Evolutionary conservation across 2,113 vertebrate species (phyloP).

Genomic region (Microcebus lehilahytsara): DNA sequence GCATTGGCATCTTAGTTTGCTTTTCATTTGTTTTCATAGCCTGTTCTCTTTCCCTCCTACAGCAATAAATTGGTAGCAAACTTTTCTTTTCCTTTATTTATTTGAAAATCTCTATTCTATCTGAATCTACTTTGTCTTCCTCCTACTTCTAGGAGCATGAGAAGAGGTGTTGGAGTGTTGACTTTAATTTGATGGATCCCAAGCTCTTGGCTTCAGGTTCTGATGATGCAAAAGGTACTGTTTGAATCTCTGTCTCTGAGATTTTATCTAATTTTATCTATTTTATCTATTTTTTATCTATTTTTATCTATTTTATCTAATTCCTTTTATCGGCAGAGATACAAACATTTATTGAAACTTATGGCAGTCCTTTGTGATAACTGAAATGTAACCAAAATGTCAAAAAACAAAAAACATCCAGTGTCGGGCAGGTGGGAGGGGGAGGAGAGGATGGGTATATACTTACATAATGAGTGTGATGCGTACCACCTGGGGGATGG

Average conservation of each 20-base stretch:
- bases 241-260: neutral
- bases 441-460: no score
- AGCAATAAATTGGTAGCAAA: slow-evolving; percentile 3
- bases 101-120: slow-evolving; percentile 14
- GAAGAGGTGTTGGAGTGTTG: slow-evolving; percentile 99
- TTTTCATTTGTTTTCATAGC: slow-evolving; percentile 8
- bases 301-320: neutral
- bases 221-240: slow-evolving; percentile 98
- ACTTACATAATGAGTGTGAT: no score
- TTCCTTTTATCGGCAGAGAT: neutral
- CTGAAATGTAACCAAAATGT: neutral
- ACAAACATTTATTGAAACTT: neutral
- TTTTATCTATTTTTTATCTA: neutral
- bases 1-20: neutral
- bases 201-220: slow-evolving; percentile 98
- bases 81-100: neutral
- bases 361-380: neutral
- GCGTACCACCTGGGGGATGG: no score
- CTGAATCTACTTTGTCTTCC: slow-evolving; percentile 57
- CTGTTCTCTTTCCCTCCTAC: neutral
- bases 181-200: slow-evolving; percentile 99
- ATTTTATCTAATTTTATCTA: no score
- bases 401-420: no score
- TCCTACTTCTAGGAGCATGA: slow-evolving; percentile 93
- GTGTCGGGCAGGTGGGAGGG: no score